Evolutionary conservation across 2,797 vertebrate species (phyloP), one percentile per base, ranked within the genome.

Genomic region (Tenualosa ilisha): DNA sequence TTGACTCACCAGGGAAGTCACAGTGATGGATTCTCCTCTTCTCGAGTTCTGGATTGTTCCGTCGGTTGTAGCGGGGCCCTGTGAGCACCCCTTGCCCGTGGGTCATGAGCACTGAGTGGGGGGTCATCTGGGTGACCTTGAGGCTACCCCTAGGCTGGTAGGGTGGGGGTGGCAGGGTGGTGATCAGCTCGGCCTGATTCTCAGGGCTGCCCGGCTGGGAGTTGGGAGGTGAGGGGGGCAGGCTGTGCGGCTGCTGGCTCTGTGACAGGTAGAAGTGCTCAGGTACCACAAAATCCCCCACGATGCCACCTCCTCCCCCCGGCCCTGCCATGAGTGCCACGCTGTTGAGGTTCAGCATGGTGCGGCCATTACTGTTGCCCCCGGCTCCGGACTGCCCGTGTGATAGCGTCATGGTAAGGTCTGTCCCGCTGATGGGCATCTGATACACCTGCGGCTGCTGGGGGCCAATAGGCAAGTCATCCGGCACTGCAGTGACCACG

Each of bases 11-110:
- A 93, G 91, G 93, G 83, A 94, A 98, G 90, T 97, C 94, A 6
- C 97, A 98, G 92, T 96, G 97, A 91, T 98, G 97, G 90, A 98
- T 97, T 85, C 97, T 93, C 91, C 97, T 96, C 91, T 98, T 98
- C 93, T 98, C 97, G 91, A 98, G 94, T 90, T 98, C 97, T 0
- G 97, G 97, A 90, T 98, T 98, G 95, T 97, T 97, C 88, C 97
- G 93, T 24, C 97, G 91, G 93, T 97, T 98, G 94, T 97, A 98
- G 85, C 96, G 96, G n/a, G 97, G 97, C 0, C 96, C 95, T 0
- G 96, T 96, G 91, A 97, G 93, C 86, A 95, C 89, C 0, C 96
- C 49, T 40, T 97, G 97, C 4, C 97, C 96, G 5, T 97, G 97
- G 9, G 96, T 92, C 92, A 97, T 92, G 46, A 96, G 92, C 43